Evolutionary conservation across 2,888 invertebrate species (phyloP), one percentile per base, ranked within the genome.

Genomic region (Agelastica alni): DNA sequence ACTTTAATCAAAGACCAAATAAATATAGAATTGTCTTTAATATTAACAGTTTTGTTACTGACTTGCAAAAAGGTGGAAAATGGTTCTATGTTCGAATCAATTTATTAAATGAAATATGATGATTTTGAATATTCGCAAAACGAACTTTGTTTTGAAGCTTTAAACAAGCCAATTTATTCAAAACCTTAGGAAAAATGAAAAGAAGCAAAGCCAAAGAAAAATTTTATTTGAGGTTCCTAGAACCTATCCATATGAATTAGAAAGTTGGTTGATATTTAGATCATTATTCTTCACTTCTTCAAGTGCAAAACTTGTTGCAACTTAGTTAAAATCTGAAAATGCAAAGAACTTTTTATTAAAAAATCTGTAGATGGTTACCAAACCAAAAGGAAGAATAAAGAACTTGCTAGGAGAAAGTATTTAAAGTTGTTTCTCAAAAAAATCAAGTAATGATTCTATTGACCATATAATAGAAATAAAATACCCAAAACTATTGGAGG

Each of bases 1-100:
- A 2, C 13, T 47, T 47, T 22, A 20, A 47, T 34, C 47, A 36
- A 20, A 18, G 34, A 36, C 47, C 47, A 16, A 31, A n/a, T n/a
- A n/a, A 14, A 5, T 31, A 31, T 26, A 13, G n/a, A 14, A 45
- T 30, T 13, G 20, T 22, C 7, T 10, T 13, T 18, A 16, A 47
- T 47, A 7, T 34, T 3, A 47, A 47, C 18, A 47, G 13, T 47
- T 22, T 47, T 22, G 20, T 36, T 17, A 10, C 2, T 7, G 47
- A 47, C 36, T 39, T 47, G 18, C 47, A 47, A 22, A 34, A 36
- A n/a, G 12, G 4, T 26, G 28, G n/a, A 22, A 14, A 7, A 17
- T n/a, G 13, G 9, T 22, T 34, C 37, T 9, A 36, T 36, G 36
- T 47, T 47, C 22, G 10, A 44, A 10, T 12, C 28, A 43, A n/a